phyloP scores from a whole-genome alignment of 1,140 invertebrate genomes.

The Kradibia gibbosae region DNA sequence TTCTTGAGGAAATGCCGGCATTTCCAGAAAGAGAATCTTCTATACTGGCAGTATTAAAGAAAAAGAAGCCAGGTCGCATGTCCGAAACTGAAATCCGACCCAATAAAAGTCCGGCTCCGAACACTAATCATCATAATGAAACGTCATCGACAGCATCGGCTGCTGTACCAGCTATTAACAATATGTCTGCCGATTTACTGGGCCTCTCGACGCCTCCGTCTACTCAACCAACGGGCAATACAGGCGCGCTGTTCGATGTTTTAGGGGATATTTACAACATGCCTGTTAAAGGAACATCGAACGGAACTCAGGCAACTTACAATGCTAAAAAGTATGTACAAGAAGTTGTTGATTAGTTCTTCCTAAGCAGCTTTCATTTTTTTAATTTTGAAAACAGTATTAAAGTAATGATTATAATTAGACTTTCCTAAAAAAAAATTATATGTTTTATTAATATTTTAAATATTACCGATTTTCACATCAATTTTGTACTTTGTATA shows the following conservation, averaged over 20 bases:
- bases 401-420: no score
- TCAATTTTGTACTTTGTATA: no score
- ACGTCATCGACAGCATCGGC: slow-evolving; percentile 54
- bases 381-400: no score
- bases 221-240: slow-evolving; percentile 78
- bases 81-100: slow-evolving; percentile 88
- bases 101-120: slow-evolving; percentile 84
- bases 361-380: no score
- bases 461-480: no score
- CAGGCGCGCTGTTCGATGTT: slow-evolving; percentile 90
- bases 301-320: slow-evolving; percentile 78
- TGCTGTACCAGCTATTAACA: slow-evolving; percentile 65
- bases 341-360: no score
- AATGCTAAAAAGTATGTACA: slow-evolving; percentile 85
- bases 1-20: slow-evolving; percentile 99
- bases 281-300: slow-evolving; percentile 77
- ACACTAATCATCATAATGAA: slow-evolving; percentile 76
- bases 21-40: slow-evolving; percentile 99
- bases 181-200: slow-evolving; percentile 85
- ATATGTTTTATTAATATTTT: no score
- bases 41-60: slow-evolving; percentile 97
- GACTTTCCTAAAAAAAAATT: no score
- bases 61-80: slow-evolving; percentile 95
- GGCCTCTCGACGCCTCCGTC: slow-evolving; percentile 87
- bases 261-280: slow-evolving; percentile 88